Evolutionary conservation across 2,888 invertebrate genomes (phyloP).

Genomic region (Mesorhabditis spiculigera): DNA sequence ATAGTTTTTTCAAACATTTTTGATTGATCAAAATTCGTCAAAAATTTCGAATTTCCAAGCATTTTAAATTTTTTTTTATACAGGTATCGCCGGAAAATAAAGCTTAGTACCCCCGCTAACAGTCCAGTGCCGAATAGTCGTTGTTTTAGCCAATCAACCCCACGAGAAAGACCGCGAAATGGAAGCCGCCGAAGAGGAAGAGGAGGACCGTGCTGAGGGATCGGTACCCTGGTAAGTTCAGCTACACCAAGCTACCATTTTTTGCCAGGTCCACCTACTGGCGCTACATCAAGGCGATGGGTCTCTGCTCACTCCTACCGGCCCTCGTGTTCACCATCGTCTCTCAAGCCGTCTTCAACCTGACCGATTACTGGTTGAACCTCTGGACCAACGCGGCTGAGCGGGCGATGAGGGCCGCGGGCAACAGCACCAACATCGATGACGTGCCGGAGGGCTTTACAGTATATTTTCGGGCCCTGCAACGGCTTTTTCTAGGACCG

Average conservation of each 20-base stretch:
- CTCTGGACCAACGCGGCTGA: slow-evolving; percentile 65
- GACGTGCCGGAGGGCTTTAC: slow-evolving; percentile 8
- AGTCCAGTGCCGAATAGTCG: too few species aligned
- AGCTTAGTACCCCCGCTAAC: too few species aligned
- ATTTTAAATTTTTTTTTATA: too few species aligned
- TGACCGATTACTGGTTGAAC: slow-evolving; percentile 76
- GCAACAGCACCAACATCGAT: slow-evolving; percentile 8
- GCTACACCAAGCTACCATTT: slow-evolving; percentile 12
- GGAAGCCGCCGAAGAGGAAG: neutral
- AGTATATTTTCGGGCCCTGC: neutral
- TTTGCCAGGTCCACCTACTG: slow-evolving; percentile 68
- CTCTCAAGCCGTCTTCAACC: slow-evolving; percentile 72
- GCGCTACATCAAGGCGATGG: slow-evolving; percentile 72
- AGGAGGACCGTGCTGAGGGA: slow-evolving; percentile 19
- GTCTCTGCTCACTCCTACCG: slow-evolving; percentile 50
- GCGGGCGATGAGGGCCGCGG: slow-evolving; percentile 7
- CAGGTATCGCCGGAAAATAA: too few species aligned
- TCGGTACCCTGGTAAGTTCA: neutral
- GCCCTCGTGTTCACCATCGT: slow-evolving; percentile 67
- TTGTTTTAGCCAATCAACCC: too few species aligned
- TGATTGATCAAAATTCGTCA: too few species aligned
- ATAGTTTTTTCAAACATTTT: too few species aligned
- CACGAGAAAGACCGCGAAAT: too few species aligned
- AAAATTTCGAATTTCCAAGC: too few species aligned
- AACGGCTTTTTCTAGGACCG: slow-evolving; percentile 1